phyloP scores from a whole-genome alignment of 2,797 vertebrate species.

The Artibeus lituratus region DNA sequence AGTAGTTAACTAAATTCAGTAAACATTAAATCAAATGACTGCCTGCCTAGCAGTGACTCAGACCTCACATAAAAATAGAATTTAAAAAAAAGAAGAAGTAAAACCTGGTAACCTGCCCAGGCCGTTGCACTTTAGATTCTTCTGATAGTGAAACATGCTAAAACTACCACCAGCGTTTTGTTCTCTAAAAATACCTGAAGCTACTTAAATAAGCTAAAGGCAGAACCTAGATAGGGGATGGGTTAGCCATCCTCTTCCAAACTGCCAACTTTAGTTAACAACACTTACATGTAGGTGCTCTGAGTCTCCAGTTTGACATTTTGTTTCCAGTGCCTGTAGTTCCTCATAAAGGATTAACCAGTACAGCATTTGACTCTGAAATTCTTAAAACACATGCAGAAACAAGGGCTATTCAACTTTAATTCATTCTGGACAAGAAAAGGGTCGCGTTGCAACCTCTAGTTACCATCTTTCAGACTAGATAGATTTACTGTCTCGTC shows the following conservation, averaged over 20 bases:
- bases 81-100: neutral
- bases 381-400: neutral
- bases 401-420: neutral
- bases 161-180: neutral
- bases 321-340: neutral
- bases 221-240: neutral
- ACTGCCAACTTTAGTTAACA: neutral
- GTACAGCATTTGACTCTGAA: neutral
- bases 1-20: neutral
- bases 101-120: neutral
- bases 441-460: neutral
- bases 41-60: neutral
- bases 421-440: neutral
- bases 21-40: neutral
- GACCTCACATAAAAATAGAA: neutral
- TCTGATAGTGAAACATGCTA: neutral
- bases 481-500: neutral
- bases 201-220: neutral
- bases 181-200: neutral
- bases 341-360: neutral
- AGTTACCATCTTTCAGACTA: neutral
- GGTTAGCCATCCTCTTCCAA: neutral
- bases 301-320: neutral
- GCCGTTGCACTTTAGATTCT: neutral
- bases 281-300: neutral